phyloP scores from a whole-genome alignment of 2,797 vertebrate genomes.

The Melanotaenia maccullochi region DNA sequence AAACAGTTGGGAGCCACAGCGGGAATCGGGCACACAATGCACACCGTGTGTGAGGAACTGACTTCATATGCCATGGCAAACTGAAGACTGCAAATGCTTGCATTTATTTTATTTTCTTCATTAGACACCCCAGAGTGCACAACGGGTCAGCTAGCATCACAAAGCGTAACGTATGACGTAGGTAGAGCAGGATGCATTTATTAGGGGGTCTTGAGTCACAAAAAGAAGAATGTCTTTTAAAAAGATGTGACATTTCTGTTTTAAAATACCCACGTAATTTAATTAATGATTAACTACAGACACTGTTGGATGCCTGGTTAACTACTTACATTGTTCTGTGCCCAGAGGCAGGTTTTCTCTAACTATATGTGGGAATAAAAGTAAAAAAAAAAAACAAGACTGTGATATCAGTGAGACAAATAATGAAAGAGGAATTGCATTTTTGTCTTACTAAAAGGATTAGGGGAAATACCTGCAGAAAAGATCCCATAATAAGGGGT shows the following conservation, averaged over 20 bases:
- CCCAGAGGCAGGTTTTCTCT: neutral
- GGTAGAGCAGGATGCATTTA: neutral
- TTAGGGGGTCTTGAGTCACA: constrained; percentile 38
- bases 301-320: constrained; percentile 24
- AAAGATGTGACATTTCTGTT: constrained; percentile 40
- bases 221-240: constrained; percentile 10
- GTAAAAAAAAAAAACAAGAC: neutral
- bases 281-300: constrained; percentile 34
- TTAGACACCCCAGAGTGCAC: constrained; percentile 23
- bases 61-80: constrained; percentile 44
- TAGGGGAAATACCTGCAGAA: neutral
- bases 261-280: constrained; percentile 30
- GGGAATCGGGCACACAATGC: constrained; percentile 35
- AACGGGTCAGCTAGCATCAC: constrained; percentile 25
- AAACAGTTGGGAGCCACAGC: constrained; percentile 67
- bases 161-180: constrained; percentile 15
- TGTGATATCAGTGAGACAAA: constrained; percentile 4
- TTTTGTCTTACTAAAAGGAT: neutral
- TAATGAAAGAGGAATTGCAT: neutral
- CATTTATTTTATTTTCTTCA: neutral
- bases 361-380: neutral
- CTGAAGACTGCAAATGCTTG: constrained; percentile 21
- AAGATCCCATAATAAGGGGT: neutral
- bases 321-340: constrained; percentile 6
- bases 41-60: constrained; percentile 18